Base-by-base conservation (phyloP, 2,888 invertebrate genomes). In the Drosophila pegasa region DNA sequence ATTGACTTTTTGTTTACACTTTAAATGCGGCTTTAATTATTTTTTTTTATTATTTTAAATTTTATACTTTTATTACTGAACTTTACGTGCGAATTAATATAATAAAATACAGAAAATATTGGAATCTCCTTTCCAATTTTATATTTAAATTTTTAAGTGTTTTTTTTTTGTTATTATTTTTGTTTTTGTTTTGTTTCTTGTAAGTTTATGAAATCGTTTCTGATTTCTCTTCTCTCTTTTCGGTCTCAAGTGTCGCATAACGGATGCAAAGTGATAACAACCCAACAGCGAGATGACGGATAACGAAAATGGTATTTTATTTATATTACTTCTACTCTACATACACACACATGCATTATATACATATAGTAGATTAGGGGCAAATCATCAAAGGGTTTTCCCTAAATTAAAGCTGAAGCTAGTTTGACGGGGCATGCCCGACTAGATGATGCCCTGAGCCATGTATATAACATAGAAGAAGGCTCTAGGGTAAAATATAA, bases 201-300 rank as follows among this genome's bases (percentile, higher is more conserved):
- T 20, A 37, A 37, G 12, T 56, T 37, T 31, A 35, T 22, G 31
- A 55, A 40, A 68, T 50, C 29, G 68, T 50, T 59, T 60, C 48
- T 75, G 61, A 79, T 71, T 75, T 78, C 64, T 64, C 62, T 73
- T 50, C 50, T 50, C 16, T 78, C 61, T 84, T 61, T 81, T 63
- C 43, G 68, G 29, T 61, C 71, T 79, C 62, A 83, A 88, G 88
- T 86, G 87, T 55, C 71, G 71, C 63, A 51, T 37, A 73, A 82
- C 88, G 88, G 76, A 86, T 85, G 70, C 51, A 47, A 71, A 85
- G 66, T 68, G 64, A 72, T 60, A 62, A 43, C 66, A 59, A 71
- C 48, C 63, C 52, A 47, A 7, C 51, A 27, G 29, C 58, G 69
- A 64, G 33, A 82, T 83, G 83, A 48, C 88, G 83, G 88, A 83